These are phyloP conservation scores for Aphrophora alni DNA, from an alignment of 2,888 invertebrate genomes.

Conservation along the genomic window DNA sequence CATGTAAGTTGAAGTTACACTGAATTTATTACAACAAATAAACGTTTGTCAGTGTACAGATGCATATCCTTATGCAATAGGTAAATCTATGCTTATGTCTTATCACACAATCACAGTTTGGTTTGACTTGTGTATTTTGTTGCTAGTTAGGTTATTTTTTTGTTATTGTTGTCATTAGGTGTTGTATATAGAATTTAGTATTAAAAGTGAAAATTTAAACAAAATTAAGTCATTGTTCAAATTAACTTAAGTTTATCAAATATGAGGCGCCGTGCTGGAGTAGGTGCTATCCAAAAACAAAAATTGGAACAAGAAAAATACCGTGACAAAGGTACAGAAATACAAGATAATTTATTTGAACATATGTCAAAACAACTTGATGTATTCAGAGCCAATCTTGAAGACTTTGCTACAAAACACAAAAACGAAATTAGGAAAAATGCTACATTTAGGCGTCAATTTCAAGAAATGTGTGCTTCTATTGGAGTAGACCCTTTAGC, in stretches of 20 bases:
- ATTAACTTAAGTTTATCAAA: neutral
- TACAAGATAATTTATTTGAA: conserved; percentile 91
- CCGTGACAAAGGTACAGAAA: conserved; percentile 87
- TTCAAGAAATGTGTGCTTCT: conserved; percentile 99
- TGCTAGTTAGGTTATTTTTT: no score
- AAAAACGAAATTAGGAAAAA: conserved; percentile 94
- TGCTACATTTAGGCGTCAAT: conserved; percentile 92
- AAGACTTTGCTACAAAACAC: conserved; percentile 95
- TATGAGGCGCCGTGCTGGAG: conserved; percentile 82
- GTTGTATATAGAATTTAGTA: no score
- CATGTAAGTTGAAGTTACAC: no score
- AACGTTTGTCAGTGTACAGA: no score
- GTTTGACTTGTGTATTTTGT: no score
- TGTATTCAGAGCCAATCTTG: conserved; percentile 87
- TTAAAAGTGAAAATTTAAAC: no score
- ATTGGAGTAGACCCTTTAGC: conserved; percentile 98
- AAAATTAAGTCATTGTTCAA: no score
- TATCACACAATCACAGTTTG: no score
- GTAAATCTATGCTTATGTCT: no score
- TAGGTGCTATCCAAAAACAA: conserved; percentile 90
- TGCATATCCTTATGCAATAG: no score
- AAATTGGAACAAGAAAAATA: conserved; percentile 88
- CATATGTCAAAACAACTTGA: conserved; percentile 95
- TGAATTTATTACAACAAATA: no score
- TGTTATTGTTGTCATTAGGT: no score